Evolutionary conservation across 1,140 invertebrate species (phyloP), one percentile per base, ranked within the genome.

Genomic region (Ceratosolen fusciceps): DNA sequence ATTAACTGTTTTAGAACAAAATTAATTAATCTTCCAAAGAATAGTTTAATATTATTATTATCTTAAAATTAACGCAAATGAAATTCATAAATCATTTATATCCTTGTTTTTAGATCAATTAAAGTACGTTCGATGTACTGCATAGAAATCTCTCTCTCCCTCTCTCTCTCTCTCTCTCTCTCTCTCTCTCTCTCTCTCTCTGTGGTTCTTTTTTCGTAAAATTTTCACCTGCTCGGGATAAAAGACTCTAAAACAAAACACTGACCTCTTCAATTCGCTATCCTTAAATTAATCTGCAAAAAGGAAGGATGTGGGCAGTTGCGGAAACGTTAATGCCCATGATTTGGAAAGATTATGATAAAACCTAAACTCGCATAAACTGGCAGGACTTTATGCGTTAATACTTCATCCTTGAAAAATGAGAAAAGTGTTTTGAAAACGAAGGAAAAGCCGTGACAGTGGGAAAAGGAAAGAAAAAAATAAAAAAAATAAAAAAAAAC

Each of bases 231-330:
- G 65, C 0, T 8, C 4, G 37, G 2, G 2, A n/a, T 26, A 0
- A 31, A 43, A 29, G n/a, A 60, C 60, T 67, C 67, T 65, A 77
- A 77, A 77, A n/a, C 24, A n/a, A 77, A 72, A 72, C 56, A 72
- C 56, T 52, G 67, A 62, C 76, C 49, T 62, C 52, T 67, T 60
- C 76, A 72, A 72, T 72, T 52, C 43, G 37, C 65, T 37, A 65
- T 65, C 68, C 68, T 62, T 21, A 60, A 78, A 78, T 71, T 78
- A 72, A 78, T 78, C 68, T 24, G 26, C 8, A 54, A 54, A 52
- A 72, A 70, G 49, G 29, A 43, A 68, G 29, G 5, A 43, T 37
- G 8, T 37, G 8, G 49, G 10, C 16, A n/a, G 52, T 12, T 3
- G 65, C 1, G 24, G 8, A 21, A 26, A 77, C 56, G 65, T 29